Percentiles rank a stretch among this genome's conserved stretches.
These are phyloP conservation scores for Stegophylla sp. DNA, from an alignment of 2,888 invertebrate genomes.

Conservation along the genomic window DNA sequence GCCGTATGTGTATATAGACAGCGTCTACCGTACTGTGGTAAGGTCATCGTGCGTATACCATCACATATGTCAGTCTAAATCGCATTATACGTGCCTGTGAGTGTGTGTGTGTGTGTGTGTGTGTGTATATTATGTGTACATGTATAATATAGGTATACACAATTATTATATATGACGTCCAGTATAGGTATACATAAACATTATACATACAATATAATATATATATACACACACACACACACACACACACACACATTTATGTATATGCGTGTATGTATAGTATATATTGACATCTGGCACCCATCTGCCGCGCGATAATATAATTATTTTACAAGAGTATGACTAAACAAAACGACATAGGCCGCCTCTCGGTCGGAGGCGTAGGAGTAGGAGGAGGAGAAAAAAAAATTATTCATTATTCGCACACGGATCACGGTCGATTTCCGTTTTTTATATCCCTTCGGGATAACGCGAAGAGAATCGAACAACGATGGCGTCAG, in stretches of 20 bases:
- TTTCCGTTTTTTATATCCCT: conserved; percentile 11
- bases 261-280: background rate
- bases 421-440: conserved; percentile 25
- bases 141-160: too few species aligned
- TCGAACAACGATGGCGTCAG: too few species aligned
- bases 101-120: background rate
- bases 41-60: conserved; percentile 31
- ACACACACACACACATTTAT: background rate
- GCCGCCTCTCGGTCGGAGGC: background rate
- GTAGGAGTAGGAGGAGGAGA: background rate
- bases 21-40: background rate
- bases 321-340: conserved; percentile 16
- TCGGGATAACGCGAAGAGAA: background rate
- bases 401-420: conserved; percentile 4
- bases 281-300: conserved; percentile 56
- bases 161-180: too few species aligned
- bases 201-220: too few species aligned
- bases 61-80: conserved; percentile 14
- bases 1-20: background rate
- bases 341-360: background rate
- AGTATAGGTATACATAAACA: background rate
- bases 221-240: background rate
- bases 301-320: conserved; percentile 54
- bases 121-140: too few species aligned
- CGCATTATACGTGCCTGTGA: background rate